Base-by-base conservation (phyloP, 53 echinoderm and acorn worm species). In the Echinarachnius parma region DNA sequence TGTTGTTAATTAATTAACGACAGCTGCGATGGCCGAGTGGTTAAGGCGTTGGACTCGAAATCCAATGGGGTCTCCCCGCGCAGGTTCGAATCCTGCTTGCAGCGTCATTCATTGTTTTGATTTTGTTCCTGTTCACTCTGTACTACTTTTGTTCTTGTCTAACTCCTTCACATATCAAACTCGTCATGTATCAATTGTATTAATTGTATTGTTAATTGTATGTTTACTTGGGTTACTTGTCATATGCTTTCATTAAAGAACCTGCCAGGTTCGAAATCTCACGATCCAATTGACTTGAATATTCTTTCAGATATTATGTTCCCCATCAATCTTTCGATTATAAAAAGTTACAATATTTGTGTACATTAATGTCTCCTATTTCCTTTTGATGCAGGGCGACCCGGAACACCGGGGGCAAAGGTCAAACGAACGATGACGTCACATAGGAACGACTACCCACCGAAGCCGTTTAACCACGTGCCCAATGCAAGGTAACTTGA, bases 381-480 rank as follows among this genome's bases (percentile, higher is more conserved):
- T 36, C 36, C 46, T 28, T 46, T 5, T 65, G 25, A 23, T 18
- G 4, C 19, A 75, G 63, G 76, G 34, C 76, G 65, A 13, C 78
- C 77, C 20, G 77, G 84, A 15, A 76, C 80, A 35, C 76, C 78
- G 14, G 70, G 80, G n/a, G 28, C 81, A 35, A 76, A 48, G 34
- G 85, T 90, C 0, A 85, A 90, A 31, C 80, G 64, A 35, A 85
- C 90, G 18, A 35, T 78, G 64, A 90, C 90, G 48, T 76, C 86
- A 48, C 86, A 90, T 53, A 48, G 90, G 9, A 50, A 79, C 22
- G 86, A 90, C 39, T 90, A 55, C 46, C 86, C 86, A 7, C 48
- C 25, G 14, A 75, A 82, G 65, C 39, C 74, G n/a, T 68, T 68
- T 26, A 52, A 34, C 48, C 34, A 68, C 33, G 34, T 35, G 11